Evolutionary conservation across 2,888 invertebrate genomes (phyloP), one percentile per base, ranked within the genome.

Genomic region (Caenorhabditis plicata): DNA sequence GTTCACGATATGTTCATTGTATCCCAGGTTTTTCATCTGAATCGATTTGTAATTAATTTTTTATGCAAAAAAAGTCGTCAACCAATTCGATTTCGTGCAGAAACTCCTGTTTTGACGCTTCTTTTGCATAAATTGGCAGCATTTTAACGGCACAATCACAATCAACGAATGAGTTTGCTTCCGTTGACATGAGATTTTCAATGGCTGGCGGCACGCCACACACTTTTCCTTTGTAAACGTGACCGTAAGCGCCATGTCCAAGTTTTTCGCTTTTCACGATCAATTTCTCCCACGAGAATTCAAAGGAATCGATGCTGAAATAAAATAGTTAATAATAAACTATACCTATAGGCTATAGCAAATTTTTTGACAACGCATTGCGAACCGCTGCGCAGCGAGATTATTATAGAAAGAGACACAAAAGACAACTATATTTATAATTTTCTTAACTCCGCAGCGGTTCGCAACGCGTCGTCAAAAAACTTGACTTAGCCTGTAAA

Each of bases 201-300:
- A 74, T 64, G 13, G 71, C 73, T 13, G 76, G 76, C 4, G 74
- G 68, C 8, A 63, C 50, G 8, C 77, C 77, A 20, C 64, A 50
- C 1, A 77, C 55, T 48, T 74, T 77, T n/a, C 77, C 69, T 51
- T 64, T 68, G 39, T 57, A 70, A 3, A 75, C 71, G 36, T 72
- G 68, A 11, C 77, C 77, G 36, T 76, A 74, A 1, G 77, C 77
- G 32, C 77, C 77, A 26, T 68, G 60, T 1, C 77, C 77, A 4
- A 78, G 55, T 46, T 69, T 63, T 33, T 77, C 77, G 40, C 62
- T 71, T 43, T 73, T 77, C 7, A 77, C 70, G 1, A 77, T 58
- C 17, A 77, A 27, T 26, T 68, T 63, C 13, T 77, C 76, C 70
- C 73, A 71, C 7, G 70, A 68, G 1, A 77, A 43, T 36, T 77